Evolutionary conservation across 35 echinoderm and acorn worm genomes (phyloP).

Genomic region (Eucidaris tribuloides): DNA sequence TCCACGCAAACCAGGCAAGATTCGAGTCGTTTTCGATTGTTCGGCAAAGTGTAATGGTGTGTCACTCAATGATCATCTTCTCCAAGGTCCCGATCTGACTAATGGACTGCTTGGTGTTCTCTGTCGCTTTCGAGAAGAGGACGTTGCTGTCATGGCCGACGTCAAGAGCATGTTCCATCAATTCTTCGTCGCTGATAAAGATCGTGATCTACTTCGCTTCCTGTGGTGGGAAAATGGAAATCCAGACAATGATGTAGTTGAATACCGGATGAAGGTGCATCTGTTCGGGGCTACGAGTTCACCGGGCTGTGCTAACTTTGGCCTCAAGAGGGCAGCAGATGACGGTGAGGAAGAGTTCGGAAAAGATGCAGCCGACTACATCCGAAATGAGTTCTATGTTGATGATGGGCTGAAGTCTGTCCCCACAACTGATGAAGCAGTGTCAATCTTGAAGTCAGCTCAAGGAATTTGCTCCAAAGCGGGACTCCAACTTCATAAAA

Average conservation of each 20-base stretch:
- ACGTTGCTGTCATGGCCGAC: too few species aligned
- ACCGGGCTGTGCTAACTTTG: slow-evolving; percentile 45
- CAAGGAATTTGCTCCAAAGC: slow-evolving; percentile 30
- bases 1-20: slow-evolving; percentile 57
- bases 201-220: too few species aligned
- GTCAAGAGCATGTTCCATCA: too few species aligned
- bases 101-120: too few species aligned
- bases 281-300: slow-evolving; percentile 53
- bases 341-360: too few species aligned
- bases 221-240: too few species aligned
- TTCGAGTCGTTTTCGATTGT: slow-evolving; percentile 68
- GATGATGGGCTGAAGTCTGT: slow-evolving; percentile 57
- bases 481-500: slow-evolving; percentile 32
- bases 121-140: too few species aligned
- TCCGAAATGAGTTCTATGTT: slow-evolving; percentile 67
- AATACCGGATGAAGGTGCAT: neutral
- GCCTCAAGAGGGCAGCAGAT: slow-evolving; percentile 37
- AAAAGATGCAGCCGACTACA: slow-evolving; percentile 28
- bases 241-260: neutral
- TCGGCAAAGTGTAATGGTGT: slow-evolving; percentile 23
- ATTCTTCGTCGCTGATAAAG: too few species aligned
- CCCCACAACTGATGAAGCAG: slow-evolving; percentile 17
- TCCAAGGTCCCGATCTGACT: too few species aligned
- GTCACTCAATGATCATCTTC: too few species aligned
- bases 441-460: neutral